A percentile compares a stretch with the other conserved stretches of the same genome.
These are phyloP conservation scores for Thereuonema tuberculata DNA, from an alignment of 1,140 invertebrate genomes.

Conservation along the genomic window DNA sequence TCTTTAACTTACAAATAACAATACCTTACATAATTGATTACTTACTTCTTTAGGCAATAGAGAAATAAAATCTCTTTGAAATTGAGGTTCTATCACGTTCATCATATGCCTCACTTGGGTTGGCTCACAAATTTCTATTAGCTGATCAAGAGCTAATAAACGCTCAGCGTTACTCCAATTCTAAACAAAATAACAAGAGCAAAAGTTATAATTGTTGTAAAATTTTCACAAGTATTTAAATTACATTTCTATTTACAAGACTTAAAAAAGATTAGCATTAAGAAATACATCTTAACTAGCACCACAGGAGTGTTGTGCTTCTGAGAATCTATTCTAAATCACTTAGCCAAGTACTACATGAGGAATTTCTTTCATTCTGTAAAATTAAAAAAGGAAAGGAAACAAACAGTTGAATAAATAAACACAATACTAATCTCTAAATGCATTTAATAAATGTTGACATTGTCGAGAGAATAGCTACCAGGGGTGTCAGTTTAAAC, in stretches of 20 bases:
- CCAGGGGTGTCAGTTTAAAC: too few relatives aligned
- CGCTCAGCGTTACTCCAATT: constrained; percentile 79
- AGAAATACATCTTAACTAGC: not conserved
- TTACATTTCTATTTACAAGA: not conserved
- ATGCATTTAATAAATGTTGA: too few relatives aligned
- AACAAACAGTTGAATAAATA: too few relatives aligned
- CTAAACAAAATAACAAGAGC: constrained; percentile 35
- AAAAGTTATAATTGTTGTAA: constrained; percentile 2
- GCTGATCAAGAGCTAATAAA: constrained; percentile 70
- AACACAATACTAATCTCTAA: too few relatives aligned
- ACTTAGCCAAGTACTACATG: too few relatives aligned
- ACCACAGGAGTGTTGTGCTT: too few relatives aligned
- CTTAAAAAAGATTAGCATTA: constrained; percentile 5
- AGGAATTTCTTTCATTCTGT: too few relatives aligned
- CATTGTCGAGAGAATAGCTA: too few relatives aligned
- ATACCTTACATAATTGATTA: too few relatives aligned
- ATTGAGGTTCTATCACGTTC: constrained; percentile 93
- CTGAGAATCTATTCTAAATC: too few relatives aligned
- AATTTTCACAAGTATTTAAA: not conserved
- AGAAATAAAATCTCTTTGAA: constrained; percentile 95
- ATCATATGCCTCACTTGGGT: constrained; percentile 91
- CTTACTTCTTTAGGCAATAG: constrained; percentile 79
- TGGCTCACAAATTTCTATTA: constrained; percentile 77
- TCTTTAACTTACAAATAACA: too few relatives aligned
- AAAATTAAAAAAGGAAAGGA: too few relatives aligned